These are phyloP conservation scores for Psettodes erumei DNA, from an alignment of 2,113 vertebrate species.

Conservation along the genomic window DNA sequence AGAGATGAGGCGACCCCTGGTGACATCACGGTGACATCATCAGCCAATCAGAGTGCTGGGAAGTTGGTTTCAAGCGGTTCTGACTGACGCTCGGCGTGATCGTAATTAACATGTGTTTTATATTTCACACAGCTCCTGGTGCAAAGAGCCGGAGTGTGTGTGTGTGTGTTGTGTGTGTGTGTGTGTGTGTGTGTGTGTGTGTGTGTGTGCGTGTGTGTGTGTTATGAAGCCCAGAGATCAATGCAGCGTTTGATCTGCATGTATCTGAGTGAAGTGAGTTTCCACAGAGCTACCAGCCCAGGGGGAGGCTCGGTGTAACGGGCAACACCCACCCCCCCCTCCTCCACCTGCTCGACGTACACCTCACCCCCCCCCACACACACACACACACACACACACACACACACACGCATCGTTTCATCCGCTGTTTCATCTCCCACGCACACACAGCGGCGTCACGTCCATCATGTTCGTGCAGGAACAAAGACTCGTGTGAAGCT, in stretches of 20 bases:
- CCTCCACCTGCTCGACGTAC: no score
- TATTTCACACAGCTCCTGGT: slow-evolving; percentile 64
- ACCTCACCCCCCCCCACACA: slow-evolving; percentile 11
- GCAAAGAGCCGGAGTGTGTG: slow-evolving; percentile 44
- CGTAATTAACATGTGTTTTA: slow-evolving; percentile 70
- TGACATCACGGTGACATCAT: background rate
- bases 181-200: slow-evolving; percentile 39
- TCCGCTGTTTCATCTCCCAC: slow-evolving; percentile 68
- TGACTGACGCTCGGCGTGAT: slow-evolving; percentile 55
- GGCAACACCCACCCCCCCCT: no score
- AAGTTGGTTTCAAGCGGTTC: no score
- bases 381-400: slow-evolving; percentile 24
- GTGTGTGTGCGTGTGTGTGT: slow-evolving; percentile 50
- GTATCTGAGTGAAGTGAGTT: slow-evolving; percentile 75
- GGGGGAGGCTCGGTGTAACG: slow-evolving; percentile 59
- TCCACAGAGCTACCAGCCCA: slow-evolving; percentile 71
- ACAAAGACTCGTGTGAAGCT: slow-evolving; percentile 58
- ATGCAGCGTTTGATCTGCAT: slow-evolving; percentile 77
- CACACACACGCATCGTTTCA: slow-evolving; percentile 48
- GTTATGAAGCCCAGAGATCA: slow-evolving; percentile 67
- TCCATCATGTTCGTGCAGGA: slow-evolving; percentile 60
- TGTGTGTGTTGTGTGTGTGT: slow-evolving; percentile 20
- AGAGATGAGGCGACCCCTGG: no score
- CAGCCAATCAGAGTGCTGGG: no score
- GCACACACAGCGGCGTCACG: slow-evolving; percentile 31